phyloP scores from a whole-genome alignment of 2,797 vertebrate genomes.

The Spea hammondii region DNA sequence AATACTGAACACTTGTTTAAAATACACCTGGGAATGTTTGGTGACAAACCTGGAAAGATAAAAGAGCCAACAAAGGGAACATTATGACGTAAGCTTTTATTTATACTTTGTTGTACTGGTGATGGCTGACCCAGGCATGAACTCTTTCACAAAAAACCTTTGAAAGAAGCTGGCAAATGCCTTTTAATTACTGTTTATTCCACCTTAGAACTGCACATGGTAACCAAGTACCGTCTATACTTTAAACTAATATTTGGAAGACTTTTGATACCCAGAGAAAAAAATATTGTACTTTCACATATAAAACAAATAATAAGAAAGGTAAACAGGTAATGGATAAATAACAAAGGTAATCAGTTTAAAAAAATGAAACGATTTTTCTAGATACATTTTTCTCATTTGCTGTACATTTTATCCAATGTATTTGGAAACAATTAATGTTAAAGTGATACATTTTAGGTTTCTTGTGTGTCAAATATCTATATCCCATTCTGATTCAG shows the following conservation, averaged over 20 bases:
- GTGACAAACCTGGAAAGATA: slow-evolving; percentile 51
- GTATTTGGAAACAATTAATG: too few species aligned
- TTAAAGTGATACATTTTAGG: too few species aligned
- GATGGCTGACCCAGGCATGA: slow-evolving; percentile 53
- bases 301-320: slow-evolving; percentile 52
- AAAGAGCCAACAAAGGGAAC: slow-evolving; percentile 49
- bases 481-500: too few species aligned
- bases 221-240: slow-evolving; percentile 55
- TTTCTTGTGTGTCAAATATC: too few species aligned
- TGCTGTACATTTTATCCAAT: too few species aligned
- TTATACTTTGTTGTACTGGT: slow-evolving; percentile 46
- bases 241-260: slow-evolving; percentile 64
- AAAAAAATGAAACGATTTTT: too few species aligned
- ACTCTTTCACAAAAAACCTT: slow-evolving; percentile 45
- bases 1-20: slow-evolving; percentile 42
- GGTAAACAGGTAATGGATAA: slow-evolving; percentile 12
- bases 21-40: slow-evolving; percentile 54
- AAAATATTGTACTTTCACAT: slow-evolving; percentile 54
- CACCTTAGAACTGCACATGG: slow-evolving; percentile 53
- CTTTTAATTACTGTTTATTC: slow-evolving; percentile 60
- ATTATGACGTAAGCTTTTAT: slow-evolving; percentile 48
- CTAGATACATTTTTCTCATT: too few species aligned
- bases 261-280: slow-evolving; percentile 57
- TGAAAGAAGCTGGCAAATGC: slow-evolving; percentile 41
- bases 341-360: slow-evolving; percentile 30